These are phyloP conservation scores for Tympanuchus pallidicinctus DNA, from an alignment of 2,113 vertebrate genomes.

Conservation along the genomic window DNA sequence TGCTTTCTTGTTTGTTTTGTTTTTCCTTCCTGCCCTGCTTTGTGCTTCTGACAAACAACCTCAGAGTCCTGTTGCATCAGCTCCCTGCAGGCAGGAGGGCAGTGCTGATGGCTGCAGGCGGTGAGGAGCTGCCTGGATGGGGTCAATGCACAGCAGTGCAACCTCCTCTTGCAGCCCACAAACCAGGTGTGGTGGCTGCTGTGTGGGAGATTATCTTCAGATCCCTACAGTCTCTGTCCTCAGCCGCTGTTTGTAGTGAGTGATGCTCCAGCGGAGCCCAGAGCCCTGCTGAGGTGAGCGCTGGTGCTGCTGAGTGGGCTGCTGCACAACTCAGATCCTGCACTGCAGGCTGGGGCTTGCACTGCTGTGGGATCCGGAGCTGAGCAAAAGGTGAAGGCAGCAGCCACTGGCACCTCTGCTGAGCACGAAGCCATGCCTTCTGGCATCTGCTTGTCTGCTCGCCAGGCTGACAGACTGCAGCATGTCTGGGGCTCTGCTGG, in stretches of 20 bases:
- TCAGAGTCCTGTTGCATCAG: fast-evolving
- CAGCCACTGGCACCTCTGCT: background rate
- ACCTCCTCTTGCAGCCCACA: background rate
- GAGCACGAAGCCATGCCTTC: background rate
- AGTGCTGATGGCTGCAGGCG: background rate
- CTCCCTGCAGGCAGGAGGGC: background rate
- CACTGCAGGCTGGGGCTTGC: background rate
- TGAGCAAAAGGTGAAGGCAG: background rate
- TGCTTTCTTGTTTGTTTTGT: fast-evolving
- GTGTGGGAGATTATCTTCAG: background rate
- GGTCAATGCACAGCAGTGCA: background rate
- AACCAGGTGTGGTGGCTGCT: background rate
- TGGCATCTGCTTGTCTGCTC: constrained; percentile 51
- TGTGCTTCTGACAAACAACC: background rate
- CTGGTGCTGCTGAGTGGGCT: background rate
- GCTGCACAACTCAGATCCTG: background rate
- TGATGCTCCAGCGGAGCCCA: background rate
- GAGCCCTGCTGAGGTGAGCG: background rate
- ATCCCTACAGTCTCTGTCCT: background rate
- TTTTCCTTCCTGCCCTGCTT: background rate
- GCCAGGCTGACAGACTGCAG: background rate
- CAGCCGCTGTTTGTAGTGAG: background rate
- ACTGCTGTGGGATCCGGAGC: background rate
- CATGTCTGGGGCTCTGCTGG: background rate
- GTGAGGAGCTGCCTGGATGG: background rate